Evolutionary conservation across 2,113 vertebrate species (phyloP).

Genomic region (Dinomys branickii): DNA sequence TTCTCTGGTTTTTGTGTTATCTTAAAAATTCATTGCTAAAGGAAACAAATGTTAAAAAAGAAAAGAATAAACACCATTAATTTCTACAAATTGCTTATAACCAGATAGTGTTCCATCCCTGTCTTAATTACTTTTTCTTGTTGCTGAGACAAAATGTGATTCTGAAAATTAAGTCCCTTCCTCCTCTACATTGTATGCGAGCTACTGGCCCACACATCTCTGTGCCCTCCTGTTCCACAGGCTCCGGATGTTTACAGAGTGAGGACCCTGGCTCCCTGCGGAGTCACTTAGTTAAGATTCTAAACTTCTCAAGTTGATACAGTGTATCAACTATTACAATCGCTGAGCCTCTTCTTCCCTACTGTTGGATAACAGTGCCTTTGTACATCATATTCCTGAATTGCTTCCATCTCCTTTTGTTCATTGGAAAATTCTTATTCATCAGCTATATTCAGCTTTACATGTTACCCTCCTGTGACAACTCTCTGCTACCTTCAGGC

Average conservation of each 20-base stretch:
- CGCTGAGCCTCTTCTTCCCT: neutral
- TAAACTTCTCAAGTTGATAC: no score
- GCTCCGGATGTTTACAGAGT: no score
- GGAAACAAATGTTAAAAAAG: neutral
- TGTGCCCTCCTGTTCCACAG: no score
- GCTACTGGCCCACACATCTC: no score
- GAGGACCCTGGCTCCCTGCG: no score
- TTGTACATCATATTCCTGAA: neutral
- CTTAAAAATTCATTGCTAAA: conserved; percentile 35
- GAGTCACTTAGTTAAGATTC: no score
- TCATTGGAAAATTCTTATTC: neutral
- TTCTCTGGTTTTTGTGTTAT: neutral
- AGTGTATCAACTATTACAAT: neutral
- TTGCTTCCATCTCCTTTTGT: neutral
- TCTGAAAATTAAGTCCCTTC: no score
- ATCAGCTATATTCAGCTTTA: neutral
- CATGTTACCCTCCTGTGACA: neutral
- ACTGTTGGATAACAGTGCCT: neutral
- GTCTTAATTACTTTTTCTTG: no score
- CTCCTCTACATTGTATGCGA: no score
- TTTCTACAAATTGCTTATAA: neutral
- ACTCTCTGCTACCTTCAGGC: neutral
- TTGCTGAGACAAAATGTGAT: no score
- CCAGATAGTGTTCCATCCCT: no score
- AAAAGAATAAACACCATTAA: neutral